Conservation (phyloP, 2,797 vertebrate species). For the Gambusia yucatana region DNA sequence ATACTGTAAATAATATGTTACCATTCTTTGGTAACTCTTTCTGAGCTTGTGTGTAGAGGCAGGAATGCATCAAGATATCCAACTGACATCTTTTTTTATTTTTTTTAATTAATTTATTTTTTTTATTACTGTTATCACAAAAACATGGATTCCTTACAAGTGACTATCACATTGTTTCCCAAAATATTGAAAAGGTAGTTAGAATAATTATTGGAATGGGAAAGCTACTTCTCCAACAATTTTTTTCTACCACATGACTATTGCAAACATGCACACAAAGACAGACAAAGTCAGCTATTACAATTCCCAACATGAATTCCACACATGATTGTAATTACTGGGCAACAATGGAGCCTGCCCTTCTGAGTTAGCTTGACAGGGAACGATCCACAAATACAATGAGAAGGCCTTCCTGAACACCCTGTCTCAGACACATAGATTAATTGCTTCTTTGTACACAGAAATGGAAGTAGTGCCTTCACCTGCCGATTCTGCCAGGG, state of each 20-base stretch:
- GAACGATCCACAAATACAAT: conserved; percentile 78
- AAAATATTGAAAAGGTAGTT: conserved; percentile 70
- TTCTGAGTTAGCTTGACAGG: conserved; percentile 60
- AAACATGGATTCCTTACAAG: not conserved
- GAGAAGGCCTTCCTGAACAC: conserved; percentile 72
- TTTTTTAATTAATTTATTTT: too few species aligned
- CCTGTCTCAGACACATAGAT: conserved; percentile 73
- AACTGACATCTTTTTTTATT: not conserved
- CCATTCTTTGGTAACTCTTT: not conserved
- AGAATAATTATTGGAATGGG: conserved; percentile 65
- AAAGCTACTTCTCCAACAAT: conserved; percentile 58
- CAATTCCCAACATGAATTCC: conserved; percentile 82
- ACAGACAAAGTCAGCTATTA: conserved; percentile 76
- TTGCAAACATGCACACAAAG: not conserved
- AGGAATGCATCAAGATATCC: conserved; percentile 29
- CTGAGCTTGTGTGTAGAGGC: not conserved
- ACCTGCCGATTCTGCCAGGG: conserved; percentile 76
- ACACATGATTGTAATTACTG: conserved; percentile 85
- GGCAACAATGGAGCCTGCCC: conserved; percentile 78
- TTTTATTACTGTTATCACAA: not conserved
- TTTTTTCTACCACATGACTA: conserved; percentile 66
- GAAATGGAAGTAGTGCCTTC: conserved; percentile 79
- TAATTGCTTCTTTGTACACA: conserved; percentile 87
- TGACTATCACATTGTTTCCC: conserved; percentile 69
- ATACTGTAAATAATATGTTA: not conserved